Base-by-base conservation (phyloP, 2,797 vertebrate species). In the Moxostoma hubbsi region DNA sequence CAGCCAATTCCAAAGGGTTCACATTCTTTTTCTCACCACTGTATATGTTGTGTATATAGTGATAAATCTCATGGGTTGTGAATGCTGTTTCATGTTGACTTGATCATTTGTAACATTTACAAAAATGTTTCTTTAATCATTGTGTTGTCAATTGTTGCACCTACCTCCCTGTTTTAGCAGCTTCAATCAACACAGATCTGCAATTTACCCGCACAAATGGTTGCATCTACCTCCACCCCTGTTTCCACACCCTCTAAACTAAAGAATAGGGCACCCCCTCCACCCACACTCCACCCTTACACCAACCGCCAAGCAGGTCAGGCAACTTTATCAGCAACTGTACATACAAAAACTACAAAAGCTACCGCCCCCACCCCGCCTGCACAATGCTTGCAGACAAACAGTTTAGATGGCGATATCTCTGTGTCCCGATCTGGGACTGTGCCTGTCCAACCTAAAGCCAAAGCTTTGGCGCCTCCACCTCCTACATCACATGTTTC, bases 241-340 rank as follows among this genome's bases (percentile, higher is more conserved):
- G 49, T 63, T 45, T 16, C 49, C 11, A 73, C 73, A 10, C 77
- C 65, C 16, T 43, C 69, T 11, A 82, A 73, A 67, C 57, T 54
- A 53, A 85, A 83, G 70, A 59, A 47, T 18, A 94, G 85, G 87
- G 75, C 94, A 90, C 86, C 94, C 46, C 80, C 87, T n/a, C 74
- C 94, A 86, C 86, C 89, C 0, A 6, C 16, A 9, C 82, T 6
- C 77, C 59, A 66, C 82, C 87, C 77, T 0, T 89, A 90, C 47
- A 55, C 68, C 87, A 90, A 53, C 80, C 92, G 81, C 93, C 24
- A 24, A 2, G 24, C 24, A 24, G 24, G 24, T 24, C 91, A 55
- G 15, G 12, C 92, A 85, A 83, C 87, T 0, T 11, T 81, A 2
- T 80, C 50, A 65, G 83, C 88, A 77, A 80, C 90, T 82, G 7